Evolutionary conservation across 2,113 vertebrate species (phyloP), one percentile per base, ranked within the genome.

Genomic region (Pelvicachromis taeniatus): DNA sequence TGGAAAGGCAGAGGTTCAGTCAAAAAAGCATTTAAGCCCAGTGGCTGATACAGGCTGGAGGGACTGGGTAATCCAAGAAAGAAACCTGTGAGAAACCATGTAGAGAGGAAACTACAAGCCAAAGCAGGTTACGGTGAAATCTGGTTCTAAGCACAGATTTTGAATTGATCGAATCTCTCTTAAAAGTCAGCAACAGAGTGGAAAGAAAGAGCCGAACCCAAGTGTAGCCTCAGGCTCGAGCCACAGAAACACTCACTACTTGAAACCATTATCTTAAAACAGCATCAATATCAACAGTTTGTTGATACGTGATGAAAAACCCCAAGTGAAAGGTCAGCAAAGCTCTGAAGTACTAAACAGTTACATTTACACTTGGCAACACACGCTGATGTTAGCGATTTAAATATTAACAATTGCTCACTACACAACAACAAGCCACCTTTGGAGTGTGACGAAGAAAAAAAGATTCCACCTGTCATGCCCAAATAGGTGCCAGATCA

Each of bases 201-300:
- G n/a, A n/a, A n/a, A 40, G 38, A 42, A 1, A 42, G 10, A 42
- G 11, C 9, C 1, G 35, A 61, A 17, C 17, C 33, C 3, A 35
- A 35, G 31, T 61, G 31, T 7, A 0, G 31, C 3, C 31, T 38
- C 35, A 38, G 35, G 3, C 8, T 38, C 31, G 6, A n/a, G 35
- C 59, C 33, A 61, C 29, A 61, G 58, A 61, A 61, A 61, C 6
- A 19, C 29, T 35, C 35, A 35, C 7, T 35, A 35, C 35, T 8
- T 9, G 35, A 35, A 8, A 8, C 7, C 29, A 38, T 63, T 17
- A 63, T 40, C 10, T 40, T 40, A 11, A 9, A 40, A 40, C 38
- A 40, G 9, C 38, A 40, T 63, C 59, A 35, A 38, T n/a, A 38
- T 63, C 33, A 31, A 59, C 26, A 63, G 17, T 12, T 26, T 26